These are phyloP conservation scores for Catharus bicknelli DNA, from an alignment of 2,113 vertebrate species.

Conservation along the genomic window DNA sequence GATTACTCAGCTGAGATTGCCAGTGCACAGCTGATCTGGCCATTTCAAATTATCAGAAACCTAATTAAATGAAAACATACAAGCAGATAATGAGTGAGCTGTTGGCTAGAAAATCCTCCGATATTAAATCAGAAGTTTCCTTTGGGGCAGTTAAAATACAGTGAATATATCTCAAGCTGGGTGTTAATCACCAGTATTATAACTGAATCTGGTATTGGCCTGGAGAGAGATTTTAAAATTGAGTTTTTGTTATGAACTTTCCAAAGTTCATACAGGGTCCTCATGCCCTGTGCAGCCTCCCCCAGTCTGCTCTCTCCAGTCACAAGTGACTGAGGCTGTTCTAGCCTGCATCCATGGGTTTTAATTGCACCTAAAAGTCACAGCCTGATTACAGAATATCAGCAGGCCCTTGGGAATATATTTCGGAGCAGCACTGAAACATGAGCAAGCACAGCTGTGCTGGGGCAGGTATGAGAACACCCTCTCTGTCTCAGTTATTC, in stretches of 20 bases:
- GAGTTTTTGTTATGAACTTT: conserved; percentile 7
- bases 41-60: conserved; percentile 45
- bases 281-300: neutral
- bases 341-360: neutral
- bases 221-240: conserved; percentile 20
- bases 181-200: conserved; percentile 32
- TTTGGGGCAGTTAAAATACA: conserved; percentile 43
- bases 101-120: conserved; percentile 27
- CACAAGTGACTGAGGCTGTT: neutral
- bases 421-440: neutral
- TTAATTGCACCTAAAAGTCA: conserved; percentile 4
- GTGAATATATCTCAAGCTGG: neutral
- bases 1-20: conserved; percentile 22
- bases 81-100: conserved; percentile 27
- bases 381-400: neutral
- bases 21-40: conserved; percentile 21
- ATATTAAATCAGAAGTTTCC: conserved; percentile 50
- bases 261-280: neutral
- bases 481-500: fast-evolving
- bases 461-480: neutral
- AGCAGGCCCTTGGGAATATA: neutral
- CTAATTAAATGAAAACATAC: conserved; percentile 37
- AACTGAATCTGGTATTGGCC: conserved; percentile 3
- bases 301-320: neutral
- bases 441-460: neutral